phyloP scores from a whole-genome alignment of 1,140 invertebrate species.

The Calephelis virginiensis region DNA sequence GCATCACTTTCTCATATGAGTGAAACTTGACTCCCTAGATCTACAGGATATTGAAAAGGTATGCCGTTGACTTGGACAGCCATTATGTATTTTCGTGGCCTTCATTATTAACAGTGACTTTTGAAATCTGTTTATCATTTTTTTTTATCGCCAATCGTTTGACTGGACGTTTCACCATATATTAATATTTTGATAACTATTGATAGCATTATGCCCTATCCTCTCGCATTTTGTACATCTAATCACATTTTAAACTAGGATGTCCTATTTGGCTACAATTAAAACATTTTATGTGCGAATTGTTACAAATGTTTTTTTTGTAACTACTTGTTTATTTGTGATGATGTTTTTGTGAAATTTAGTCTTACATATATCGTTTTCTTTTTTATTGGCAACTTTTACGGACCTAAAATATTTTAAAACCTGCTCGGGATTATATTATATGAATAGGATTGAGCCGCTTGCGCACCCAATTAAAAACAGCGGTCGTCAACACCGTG shows the following conservation, averaged over 20 bases:
- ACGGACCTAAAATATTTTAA: too few relatives aligned
- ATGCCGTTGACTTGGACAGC: too few relatives aligned
- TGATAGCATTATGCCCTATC: constrained; percentile 21
- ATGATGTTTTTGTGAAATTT: not conserved
- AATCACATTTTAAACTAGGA: constrained; percentile 6
- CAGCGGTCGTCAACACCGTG: not conserved
- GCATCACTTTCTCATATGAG: too few relatives aligned
- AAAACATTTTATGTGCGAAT: constrained; percentile 1
- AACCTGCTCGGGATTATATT: constrained; percentile 19
- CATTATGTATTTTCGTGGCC: too few relatives aligned
- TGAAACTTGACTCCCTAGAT: too few relatives aligned
- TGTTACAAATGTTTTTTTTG: not conserved
- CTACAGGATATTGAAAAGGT: too few relatives aligned
- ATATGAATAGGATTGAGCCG: constrained; percentile 25
- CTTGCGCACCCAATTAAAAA: constrained; percentile 30
- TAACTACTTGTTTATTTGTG: too few relatives aligned
- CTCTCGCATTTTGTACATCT: constrained; percentile 26
- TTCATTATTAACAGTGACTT: too few relatives aligned
- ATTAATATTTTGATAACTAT: constrained; percentile 21
- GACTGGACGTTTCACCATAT: too few relatives aligned
- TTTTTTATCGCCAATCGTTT: too few relatives aligned
- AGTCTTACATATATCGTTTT: not conserved
- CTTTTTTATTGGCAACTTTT: not conserved
- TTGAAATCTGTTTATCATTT: too few relatives aligned
- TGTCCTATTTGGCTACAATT: constrained; percentile 10